Base-by-base conservation (phyloP, 2,113 vertebrate species). In the Notothenia coriiceps region DNA sequence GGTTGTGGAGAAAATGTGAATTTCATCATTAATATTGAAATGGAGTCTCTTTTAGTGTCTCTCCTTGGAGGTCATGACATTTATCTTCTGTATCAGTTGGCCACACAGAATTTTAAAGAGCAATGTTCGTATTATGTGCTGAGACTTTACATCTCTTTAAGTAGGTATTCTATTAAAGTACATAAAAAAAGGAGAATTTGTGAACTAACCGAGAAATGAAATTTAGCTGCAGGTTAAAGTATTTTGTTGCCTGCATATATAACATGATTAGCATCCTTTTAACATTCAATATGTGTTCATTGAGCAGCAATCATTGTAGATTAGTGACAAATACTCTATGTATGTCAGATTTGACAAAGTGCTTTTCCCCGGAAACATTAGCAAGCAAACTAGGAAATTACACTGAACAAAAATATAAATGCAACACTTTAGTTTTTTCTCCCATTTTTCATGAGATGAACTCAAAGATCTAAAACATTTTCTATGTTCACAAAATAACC, bases 301-400 rank as follows among this genome's bases (percentile, higher is more conserved):
- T 9, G n/a, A 40, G 5, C 49, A 40, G 15, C 15, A 51, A 17
- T 20, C 9, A 43, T 43, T 61, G 9, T 43, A 20, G 12, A 40
- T 1, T 2, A 1, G 20, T 17, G 29, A 35, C 3, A 68, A 10
- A 68, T 51, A 33, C 14, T 59, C 22, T 8, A 17, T n/a, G 10
- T 17, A 15, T 52, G n/a, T 17, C 52, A 1, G 59, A 50, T 80
- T 70, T 17, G 22, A 49, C 12, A 9, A 14, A 50, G 5, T 40
- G 5, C n/a, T 49, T 74, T 81, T 49, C 69, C 56, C 5, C 17
- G 51, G 44, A 25, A 68, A 65, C 17, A 44, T 17, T 22, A 40
- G 10, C 35, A 25, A 44, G 33, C 12, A 51, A 6, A 11, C 17
- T 25, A 33, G 73, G 35, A 68, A 0, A 14, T 17, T 9, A 22